Base-by-base conservation (phyloP, 2,113 vertebrate genomes). In the Melanostigma gelatinosum region DNA sequence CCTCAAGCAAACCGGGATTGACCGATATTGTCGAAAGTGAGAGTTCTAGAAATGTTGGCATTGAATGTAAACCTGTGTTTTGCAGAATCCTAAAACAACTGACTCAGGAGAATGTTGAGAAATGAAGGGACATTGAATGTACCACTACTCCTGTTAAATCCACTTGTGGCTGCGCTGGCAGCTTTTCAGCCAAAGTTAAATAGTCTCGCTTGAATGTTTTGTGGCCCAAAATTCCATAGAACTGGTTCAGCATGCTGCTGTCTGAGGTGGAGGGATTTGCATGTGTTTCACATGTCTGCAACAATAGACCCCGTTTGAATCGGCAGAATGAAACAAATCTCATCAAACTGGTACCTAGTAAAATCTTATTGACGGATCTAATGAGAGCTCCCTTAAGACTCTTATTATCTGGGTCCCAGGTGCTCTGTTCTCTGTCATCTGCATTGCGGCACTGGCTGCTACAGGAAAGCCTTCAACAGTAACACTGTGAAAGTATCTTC, bases 311-410 rank as follows among this genome's bases (percentile, higher is more conserved):
- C 24, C 50, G 69, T 80, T 83, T 72, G 73, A 67, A 77, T 63
- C 70, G 79, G 60, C 82, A 58, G 46, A 10, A 40, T 22, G 36
- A 48, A 34, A 15, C 50, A 61, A 44, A 61, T 62, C 55, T 75
- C 79, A 54, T 79, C 81, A 85, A 32, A 77, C 29, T 66, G 42
- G 86, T 83, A 84, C 75, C 84, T 78, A 73, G 57, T 80, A 75
- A 83, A 82, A 54, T 70, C 40, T 74, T 38, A 57, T 48, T 79
- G 78, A 86, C 68, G 72, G 85, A 65, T 79, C 69, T 84, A 79
- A 84, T 55, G 77, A 81, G 76, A 48, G 42, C 66, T 83, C 62
- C 70, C 54, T 38, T 18, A 63, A 75, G 75, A 80, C 38, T 68
- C 36, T 18, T 71, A 52, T 62, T 79, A 71, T 79, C 75, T 83